Evolutionary conservation across 2,797 vertebrate species (phyloP), one percentile per base, ranked within the genome.

Genomic region (Hoplostethus atlanticus): DNA sequence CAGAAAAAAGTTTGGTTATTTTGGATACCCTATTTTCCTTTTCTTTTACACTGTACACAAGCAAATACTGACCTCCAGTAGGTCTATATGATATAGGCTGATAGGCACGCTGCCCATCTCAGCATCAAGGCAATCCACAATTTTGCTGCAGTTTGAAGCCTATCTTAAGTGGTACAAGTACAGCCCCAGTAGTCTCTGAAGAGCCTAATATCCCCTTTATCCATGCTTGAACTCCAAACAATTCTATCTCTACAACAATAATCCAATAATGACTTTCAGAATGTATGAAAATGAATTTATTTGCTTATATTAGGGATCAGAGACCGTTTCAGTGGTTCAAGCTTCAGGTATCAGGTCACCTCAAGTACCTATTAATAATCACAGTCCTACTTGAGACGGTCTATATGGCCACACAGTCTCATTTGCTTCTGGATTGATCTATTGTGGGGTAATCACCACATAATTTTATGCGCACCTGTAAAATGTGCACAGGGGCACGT

Each of bases 291-390:
- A 89, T 78, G 74, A 83, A 92, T 92, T 76, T 89, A 87, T 92
- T 92, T 91, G 88, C 88, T 89, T 78, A 78, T 57, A 84, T 83
- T 80, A 87, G 77, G 81, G 89, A 90, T 89, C 80, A 56, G 65
- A 81, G 76, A 84, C 85, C 77, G 74, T 83, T 84, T 83, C 60
- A 59, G 79, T 58, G 79, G 83, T 87, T 84, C 73, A 75, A 79
- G 88, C 84, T 77, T 79, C 84, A 84, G 84, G 84, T 91, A 91
- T 86, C 86, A 83, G 91, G 92, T 93, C 93, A 93, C 84, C 87
- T 95, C 90, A 92, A 96, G 95, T 90, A 79, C 88, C 91, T 89
- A 90, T 94, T 95, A 95, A 95, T 95, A 94, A 95, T 96, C 94
- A 95, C 90, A 93, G 92, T 90, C 80, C 87, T 89, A 94, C 94